phyloP scores from a whole-genome alignment of 2,113 vertebrate genomes.

The Oxygymnocypris stewartii region DNA sequence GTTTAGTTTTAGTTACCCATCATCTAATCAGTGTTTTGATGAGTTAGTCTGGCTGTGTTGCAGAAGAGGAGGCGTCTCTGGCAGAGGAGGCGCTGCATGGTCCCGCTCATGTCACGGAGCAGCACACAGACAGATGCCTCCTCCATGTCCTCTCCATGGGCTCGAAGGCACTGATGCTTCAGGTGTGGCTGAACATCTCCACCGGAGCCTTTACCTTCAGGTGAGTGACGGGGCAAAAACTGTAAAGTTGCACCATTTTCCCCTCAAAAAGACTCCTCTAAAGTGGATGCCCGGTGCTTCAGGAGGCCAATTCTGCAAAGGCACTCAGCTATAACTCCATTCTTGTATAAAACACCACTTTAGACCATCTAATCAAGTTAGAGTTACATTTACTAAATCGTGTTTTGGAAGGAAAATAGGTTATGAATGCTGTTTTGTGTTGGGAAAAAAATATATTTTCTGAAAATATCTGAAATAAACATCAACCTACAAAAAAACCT shows the following conservation, averaged over 20 bases:
- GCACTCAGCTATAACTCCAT: background rate
- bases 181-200: slow-evolving; percentile 90
- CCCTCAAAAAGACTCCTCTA: no score
- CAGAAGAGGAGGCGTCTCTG: slow-evolving; percentile 73
- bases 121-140: slow-evolving; percentile 79
- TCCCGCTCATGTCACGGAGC: slow-evolving; percentile 68
- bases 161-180: slow-evolving; percentile 94
- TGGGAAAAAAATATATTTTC: no score
- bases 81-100: slow-evolving; percentile 66
- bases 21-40: background rate
- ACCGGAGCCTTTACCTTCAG: slow-evolving; percentile 87
- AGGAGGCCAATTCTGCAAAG: background rate
- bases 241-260: background rate
- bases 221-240: slow-evolving; percentile 62
- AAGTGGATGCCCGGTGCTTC: background rate
- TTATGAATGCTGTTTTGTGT: no score
- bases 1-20: background rate
- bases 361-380: background rate
- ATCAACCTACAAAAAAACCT: no score
- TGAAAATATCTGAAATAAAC: no score
- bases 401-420: no score
- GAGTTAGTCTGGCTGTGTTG: slow-evolving; percentile 54
- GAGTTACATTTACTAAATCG: no score
- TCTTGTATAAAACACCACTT: background rate
- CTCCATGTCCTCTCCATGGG: slow-evolving; percentile 92